Conservation (phyloP, 2,888 invertebrate genomes). For the Hermodice carunculata region DNA sequence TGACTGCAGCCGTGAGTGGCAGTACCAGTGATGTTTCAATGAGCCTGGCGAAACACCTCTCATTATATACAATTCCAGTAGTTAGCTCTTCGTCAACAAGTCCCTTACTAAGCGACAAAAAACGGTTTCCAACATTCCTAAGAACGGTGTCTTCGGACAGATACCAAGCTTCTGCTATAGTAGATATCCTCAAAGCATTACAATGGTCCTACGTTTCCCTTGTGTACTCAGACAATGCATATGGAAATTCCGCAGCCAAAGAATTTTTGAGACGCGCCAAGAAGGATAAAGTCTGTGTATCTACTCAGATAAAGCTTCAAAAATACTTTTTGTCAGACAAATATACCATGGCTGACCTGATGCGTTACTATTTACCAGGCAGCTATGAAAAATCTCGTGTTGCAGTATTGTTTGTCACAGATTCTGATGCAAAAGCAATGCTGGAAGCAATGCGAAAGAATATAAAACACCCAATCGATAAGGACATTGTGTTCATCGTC, state of each 20-base stretch:
- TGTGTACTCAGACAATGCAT: conserved; percentile 57
- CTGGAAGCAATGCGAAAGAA: conserved; percentile 10
- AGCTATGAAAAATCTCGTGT: conserved; percentile 4
- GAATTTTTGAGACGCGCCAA: conserved; percentile 46
- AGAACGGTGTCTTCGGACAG: conserved; percentile 62
- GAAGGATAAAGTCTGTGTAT: conserved; percentile 52
- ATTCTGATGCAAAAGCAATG: conserved; percentile 6
- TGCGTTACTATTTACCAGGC: conserved; percentile 16
- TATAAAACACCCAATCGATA: too few relatives aligned
- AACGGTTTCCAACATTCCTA: conserved; percentile 57
- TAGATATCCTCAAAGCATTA: conserved; percentile 48
- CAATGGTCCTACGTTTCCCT: conserved; percentile 57
- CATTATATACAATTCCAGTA: conserved; percentile 49
- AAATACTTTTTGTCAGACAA: conserved; percentile 8
- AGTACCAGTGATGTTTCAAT: conserved; percentile 53
- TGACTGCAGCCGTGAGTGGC: conserved; percentile 17
- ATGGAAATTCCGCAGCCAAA: conserved; percentile 55
- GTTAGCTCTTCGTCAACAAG: conserved; percentile 58
- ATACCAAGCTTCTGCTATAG: conserved; percentile 54
- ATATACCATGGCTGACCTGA: conserved; percentile 11
- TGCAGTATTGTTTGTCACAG: conserved; percentile 18
- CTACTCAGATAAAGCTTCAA: conserved; percentile 24
- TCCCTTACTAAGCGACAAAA: conserved; percentile 52
- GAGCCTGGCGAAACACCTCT: conserved; percentile 47
- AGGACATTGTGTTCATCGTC: conserved; percentile 16